Base-by-base conservation (phyloP, 2,797 vertebrate genomes). In the Phalanger gymnotis region DNA sequence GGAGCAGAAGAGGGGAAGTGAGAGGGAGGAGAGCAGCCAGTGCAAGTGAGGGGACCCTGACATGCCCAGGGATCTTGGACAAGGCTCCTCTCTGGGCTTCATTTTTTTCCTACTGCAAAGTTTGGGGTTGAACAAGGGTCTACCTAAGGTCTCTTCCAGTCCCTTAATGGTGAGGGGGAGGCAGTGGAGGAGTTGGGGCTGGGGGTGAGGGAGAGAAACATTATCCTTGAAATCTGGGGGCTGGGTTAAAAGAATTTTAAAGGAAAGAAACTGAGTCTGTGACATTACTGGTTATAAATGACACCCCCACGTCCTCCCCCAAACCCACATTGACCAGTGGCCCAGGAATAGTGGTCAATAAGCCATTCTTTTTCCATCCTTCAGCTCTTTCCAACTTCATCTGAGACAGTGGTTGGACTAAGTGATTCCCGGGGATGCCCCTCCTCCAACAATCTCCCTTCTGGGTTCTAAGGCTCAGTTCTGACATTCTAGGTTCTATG, bases 1-100 rank as follows among this genome's bases (percentile, higher is more conserved):
- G 98, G 98, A 12, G 98, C 98, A 0, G 99, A 99, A 95, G 96
- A 31, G 53, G 98, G 99, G 0, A n/a, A 66, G 4, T 0, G 99
- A 99, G 97, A 53, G 97, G 54, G 98, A 13, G 98, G 98, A 0
- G 99, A 51, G 22, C 40, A 27, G 40, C 73, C 73, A 51, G 0
- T 1, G 73, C 28, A n/a, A 51, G 73, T 10, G 10, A 87, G 40
- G 40, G 22, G 73, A 73, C 40, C n/a, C 40, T 47, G 3, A n/a
- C 12, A 9, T 9, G 16, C 25, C 58, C 5, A 0, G 27, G n/a
- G 28, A 51, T 40, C 73, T 87, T 51, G 40, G 22, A 27, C 40
- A 81, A 25, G 66, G 10, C n/a, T 27, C 40, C 40, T 27, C n/a
- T 66, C 58, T 34, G 58, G 58, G 31, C 58, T 66, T 14, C 22